phyloP scores from a whole-genome alignment of 2,888 invertebrate species.

The Busseola fusca region DNA sequence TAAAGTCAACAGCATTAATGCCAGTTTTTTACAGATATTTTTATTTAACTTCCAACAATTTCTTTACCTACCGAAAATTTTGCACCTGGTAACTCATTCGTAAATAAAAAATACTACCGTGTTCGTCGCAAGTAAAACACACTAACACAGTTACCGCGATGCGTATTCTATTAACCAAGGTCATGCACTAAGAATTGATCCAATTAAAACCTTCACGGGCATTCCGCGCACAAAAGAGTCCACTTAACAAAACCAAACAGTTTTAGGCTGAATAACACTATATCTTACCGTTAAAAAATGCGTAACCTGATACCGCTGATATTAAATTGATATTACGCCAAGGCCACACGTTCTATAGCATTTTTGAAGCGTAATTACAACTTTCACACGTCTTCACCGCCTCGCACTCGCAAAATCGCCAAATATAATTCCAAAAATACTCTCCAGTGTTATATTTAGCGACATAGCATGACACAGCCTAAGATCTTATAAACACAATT shows the following conservation, averaged over 20 bases:
- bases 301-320: constrained; percentile 60
- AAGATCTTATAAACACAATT: constrained; percentile 72
- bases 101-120: constrained; percentile 48
- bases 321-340: constrained; percentile 66
- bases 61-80: constrained; percentile 32
- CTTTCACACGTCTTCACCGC: constrained; percentile 82
- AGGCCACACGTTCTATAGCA: constrained; percentile 70
- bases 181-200: constrained; percentile 62
- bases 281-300: constrained; percentile 48
- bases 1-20: constrained; percentile 6
- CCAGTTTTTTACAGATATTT: constrained; percentile 1
- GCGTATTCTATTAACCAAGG: constrained; percentile 65
- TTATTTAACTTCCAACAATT: neutral
- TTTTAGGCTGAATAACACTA: constrained; percentile 4
- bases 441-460: constrained; percentile 84
- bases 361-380: constrained; percentile 74
- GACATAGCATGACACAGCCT: constrained; percentile 77
- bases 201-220: constrained; percentile 56
- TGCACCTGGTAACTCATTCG: constrained; percentile 46
- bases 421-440: constrained; percentile 85
- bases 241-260: constrained; percentile 18
- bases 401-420: constrained; percentile 82
- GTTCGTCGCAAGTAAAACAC: constrained; percentile 42
- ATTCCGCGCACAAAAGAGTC: constrained; percentile 33
- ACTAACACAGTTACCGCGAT: constrained; percentile 51